Evolutionary conservation across 2,888 invertebrate genomes (phyloP).

Genomic region (Thymelicus lineola): DNA sequence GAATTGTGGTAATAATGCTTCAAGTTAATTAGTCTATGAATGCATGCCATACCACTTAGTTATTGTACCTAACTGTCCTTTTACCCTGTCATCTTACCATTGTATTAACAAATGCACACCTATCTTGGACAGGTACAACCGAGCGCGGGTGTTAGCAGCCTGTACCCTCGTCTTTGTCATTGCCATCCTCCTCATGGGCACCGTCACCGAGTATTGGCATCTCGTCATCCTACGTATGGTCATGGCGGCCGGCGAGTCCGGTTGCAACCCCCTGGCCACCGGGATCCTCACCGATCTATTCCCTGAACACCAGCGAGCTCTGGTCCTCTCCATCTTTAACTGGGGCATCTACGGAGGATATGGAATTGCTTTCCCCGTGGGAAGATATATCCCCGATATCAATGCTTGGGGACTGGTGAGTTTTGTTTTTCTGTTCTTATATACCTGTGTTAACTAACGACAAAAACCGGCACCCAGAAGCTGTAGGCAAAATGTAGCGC

Average conservation of each 20-base stretch:
- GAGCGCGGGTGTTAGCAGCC: conserved; percentile 90
- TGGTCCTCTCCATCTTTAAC: conserved; percentile 97
- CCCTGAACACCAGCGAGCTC: conserved; percentile 91
- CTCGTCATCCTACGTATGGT: conserved; percentile 93
- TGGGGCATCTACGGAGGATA: conserved; percentile 98
- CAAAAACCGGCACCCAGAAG: no score
- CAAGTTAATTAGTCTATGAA: no score
- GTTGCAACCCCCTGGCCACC: conserved; percentile 94
- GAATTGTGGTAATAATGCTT: no score
- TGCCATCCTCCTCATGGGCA: conserved; percentile 94
- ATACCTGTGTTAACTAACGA: no score
- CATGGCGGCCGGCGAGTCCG: conserved; percentile 94
- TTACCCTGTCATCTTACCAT: no score
- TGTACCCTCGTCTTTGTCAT: conserved; percentile 93
- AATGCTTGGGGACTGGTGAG: conserved; percentile 90
- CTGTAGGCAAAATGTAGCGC: no score
- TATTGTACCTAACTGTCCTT: no score
- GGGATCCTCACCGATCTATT: conserved; percentile 93
- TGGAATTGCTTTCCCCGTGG: conserved; percentile 96
- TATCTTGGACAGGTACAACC: conserved; percentile 80
- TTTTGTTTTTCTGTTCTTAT: conserved; percentile 37
- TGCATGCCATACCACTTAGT: no score
- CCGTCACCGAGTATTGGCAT: conserved; percentile 95
- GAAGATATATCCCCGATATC: conserved; percentile 91
- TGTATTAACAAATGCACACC: not conserved